These are phyloP conservation scores for Parazoanthus swiftii DNA, from an alignment of 92 coral and sea anemone species.

Conservation along the genomic window DNA sequence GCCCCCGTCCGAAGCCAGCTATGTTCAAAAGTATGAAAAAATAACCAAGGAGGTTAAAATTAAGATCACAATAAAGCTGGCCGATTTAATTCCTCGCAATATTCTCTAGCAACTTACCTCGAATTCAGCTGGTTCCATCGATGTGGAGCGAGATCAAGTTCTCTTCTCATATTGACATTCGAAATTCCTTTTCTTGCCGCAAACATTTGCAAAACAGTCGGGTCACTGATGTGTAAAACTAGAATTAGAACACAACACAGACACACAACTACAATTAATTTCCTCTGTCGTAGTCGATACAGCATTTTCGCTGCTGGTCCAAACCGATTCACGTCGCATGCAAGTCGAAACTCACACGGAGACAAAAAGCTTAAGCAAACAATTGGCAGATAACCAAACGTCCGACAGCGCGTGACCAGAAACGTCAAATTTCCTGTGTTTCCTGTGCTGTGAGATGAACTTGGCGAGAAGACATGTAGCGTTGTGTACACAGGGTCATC, in stretches of 20 bases:
- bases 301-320: conserved; percentile 5
- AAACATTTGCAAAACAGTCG: conserved; percentile 2
- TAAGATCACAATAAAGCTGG: background rate
- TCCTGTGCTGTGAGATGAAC: background rate
- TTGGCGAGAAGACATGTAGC: background rate
- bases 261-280: conserved; percentile 11
- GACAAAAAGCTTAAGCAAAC: background rate
- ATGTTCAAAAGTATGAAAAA: background rate
- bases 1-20: background rate
- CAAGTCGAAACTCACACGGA: background rate
- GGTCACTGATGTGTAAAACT: conserved; percentile 23
- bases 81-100: background rate
- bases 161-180: background rate
- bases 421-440: background rate
- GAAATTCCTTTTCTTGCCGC: background rate
- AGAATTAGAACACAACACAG: background rate
- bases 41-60: background rate
- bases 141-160: background rate
- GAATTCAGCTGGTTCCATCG: background rate
- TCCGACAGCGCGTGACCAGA: background rate
- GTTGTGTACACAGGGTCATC: background rate
- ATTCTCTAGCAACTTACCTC: background rate
- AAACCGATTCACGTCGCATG: background rate
- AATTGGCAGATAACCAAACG: background rate
- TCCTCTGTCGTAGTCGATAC: conserved; percentile 15